Evolutionary conservation across 2,888 invertebrate species (phyloP).

Genomic region (Tetranychus piercei): DNA sequence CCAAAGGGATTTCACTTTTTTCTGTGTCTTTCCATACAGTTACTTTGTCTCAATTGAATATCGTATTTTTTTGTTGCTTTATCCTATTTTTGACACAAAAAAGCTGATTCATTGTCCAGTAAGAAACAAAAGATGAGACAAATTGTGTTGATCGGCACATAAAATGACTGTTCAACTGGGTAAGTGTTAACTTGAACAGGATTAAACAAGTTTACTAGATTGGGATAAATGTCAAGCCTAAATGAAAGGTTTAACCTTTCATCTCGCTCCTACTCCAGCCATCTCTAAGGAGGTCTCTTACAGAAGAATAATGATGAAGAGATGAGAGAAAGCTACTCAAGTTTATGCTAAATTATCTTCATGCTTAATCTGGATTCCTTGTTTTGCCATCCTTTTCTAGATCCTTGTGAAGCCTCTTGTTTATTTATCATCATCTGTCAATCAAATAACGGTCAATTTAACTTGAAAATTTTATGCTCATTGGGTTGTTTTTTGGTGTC

Average conservation of each 20-base stretch:
- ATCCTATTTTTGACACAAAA: background rate
- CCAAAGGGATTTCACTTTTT: background rate
- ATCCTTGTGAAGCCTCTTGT: background rate
- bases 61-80: background rate
- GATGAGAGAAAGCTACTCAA: too few species aligned
- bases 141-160: background rate
- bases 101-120: background rate
- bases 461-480: background rate
- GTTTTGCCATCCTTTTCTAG: background rate
- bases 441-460: slow-evolving; percentile 1
- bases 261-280: background rate
- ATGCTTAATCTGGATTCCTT: background rate
- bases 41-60: background rate
- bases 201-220: background rate
- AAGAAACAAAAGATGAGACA: background rate
- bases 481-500: too few species aligned
- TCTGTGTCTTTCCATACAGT: background rate
- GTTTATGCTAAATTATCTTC: background rate
- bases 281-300: background rate
- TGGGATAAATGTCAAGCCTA: background rate
- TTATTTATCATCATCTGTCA: background rate
- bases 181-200: background rate
- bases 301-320: too few species aligned
- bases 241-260: background rate
- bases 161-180: background rate